Percentiles rank a stretch among this genome's conserved stretches.
phyloP scores from a whole-genome alignment of 2,797 vertebrate genomes.

The Lerista edwardsae region DNA sequence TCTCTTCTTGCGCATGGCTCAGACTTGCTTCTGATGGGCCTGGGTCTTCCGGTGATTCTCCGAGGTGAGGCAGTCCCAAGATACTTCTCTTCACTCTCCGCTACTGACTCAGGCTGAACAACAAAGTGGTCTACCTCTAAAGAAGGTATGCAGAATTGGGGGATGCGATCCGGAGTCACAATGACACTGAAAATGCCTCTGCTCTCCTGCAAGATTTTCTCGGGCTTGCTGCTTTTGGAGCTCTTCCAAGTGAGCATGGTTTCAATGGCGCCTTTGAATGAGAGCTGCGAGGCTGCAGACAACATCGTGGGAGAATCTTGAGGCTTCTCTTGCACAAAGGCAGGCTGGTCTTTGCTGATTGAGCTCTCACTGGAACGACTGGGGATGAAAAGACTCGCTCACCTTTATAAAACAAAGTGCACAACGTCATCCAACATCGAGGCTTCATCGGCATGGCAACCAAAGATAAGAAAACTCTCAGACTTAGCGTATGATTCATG shows the following conservation, averaged over 20 bases:
- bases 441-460: slow-evolving; percentile 73
- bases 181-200: slow-evolving; percentile 70
- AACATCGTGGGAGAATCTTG: slow-evolving; percentile 59
- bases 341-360: slow-evolving; percentile 42
- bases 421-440: slow-evolving; percentile 54
- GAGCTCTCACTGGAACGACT: slow-evolving; percentile 53
- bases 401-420: slow-evolving; percentile 70
- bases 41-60: slow-evolving; percentile 20
- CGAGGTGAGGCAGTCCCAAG: not conserved
- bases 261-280: slow-evolving; percentile 61
- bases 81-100: not conserved
- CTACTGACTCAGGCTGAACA: slow-evolving; percentile 44
- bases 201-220: slow-evolving; percentile 50
- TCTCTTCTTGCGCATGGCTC: slow-evolving; percentile 52
- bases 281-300: slow-evolving; percentile 45
- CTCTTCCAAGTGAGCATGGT: slow-evolving; percentile 60
- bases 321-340: not conserved
- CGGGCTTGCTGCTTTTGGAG: slow-evolving; percentile 57
- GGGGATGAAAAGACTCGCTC: slow-evolving; percentile 39
- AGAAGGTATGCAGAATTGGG: slow-evolving; percentile 73
- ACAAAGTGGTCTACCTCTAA: slow-evolving; percentile 57
- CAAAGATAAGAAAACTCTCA: slow-evolving; percentile 69
- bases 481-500: slow-evolving; percentile 58
- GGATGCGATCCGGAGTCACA: slow-evolving; percentile 71
- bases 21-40: slow-evolving; percentile 56